Base-by-base conservation (phyloP, 2,113 vertebrate species). In the Mustela nigripes region DNA sequence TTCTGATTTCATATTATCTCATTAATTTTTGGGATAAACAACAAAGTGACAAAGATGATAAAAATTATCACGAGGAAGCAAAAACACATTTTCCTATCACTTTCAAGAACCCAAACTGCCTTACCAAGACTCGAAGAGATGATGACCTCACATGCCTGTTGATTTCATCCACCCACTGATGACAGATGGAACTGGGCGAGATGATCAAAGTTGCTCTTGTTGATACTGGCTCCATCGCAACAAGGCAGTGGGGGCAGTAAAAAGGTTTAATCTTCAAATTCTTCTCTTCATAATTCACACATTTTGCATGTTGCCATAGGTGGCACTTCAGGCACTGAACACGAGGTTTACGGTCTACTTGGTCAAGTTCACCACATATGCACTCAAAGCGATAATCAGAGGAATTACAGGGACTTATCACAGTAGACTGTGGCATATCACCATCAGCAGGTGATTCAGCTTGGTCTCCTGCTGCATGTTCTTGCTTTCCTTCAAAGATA, bases 101-200 rank as follows among this genome's bases (percentile, higher is more conserved):
- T 80, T 71, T 19, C 79, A 19, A 4, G 92, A 95, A 5, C 2
- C 3, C 31, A 36, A 4, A 88, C 1, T 33, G 82, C 84, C 99
- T 98, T 98, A 99, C 99, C 99, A 99, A 98, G 89, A 99, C 99
- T 60, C 98, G 98, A 94, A 99, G 99, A 12, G 99, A 99, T 7
- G 99, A 99, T 0, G 99, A 99, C 74, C 99, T 99, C 92, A 99
- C 99, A 89, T 99, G 99, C 5, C 99, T 99, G 93, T 99, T 99
- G 98, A 99, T 99, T 98, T 99, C 99, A 97, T 99, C 99, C 74
- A 99, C 99, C 99, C 99, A 99, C 97, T 99, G 99, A 97, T 99
- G 99, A 98, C 99, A 99, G 98, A 99, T 99, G 95, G 99, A 99
- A 98, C 99, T 99, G 0, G 99, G 99, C 2, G 99, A 99, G 98